Percentiles rank a stretch among this genome's conserved stretches.
phyloP scores from a whole-genome alignment of 2,888 invertebrate genomes.

The Leucoptera coffeella region DNA sequence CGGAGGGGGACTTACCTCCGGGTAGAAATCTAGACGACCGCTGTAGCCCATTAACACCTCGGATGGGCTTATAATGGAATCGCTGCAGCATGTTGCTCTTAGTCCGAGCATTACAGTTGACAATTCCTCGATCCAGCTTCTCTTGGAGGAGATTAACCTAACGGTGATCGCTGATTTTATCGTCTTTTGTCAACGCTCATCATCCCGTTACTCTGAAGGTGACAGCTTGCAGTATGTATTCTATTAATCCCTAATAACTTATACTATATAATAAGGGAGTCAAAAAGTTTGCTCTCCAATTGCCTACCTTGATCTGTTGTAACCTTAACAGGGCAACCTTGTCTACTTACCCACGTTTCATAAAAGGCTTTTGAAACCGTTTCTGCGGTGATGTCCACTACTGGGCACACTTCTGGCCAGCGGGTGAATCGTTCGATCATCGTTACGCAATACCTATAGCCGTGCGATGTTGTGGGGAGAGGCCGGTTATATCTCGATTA shows the following conservation, averaged over 20 bases:
- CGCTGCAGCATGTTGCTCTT: background rate
- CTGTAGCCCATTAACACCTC: background rate
- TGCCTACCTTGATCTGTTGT: constrained; percentile 7
- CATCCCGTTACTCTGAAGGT: background rate
- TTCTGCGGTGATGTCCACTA: constrained; percentile 9
- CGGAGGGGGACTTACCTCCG: too few species aligned
- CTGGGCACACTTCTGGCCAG: constrained; percentile 7
- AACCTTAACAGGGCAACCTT: constrained; percentile 5
- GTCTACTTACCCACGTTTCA: constrained; percentile 5
- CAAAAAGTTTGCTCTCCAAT: constrained; percentile 3
- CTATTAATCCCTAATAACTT: background rate
- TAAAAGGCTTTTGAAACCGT: constrained; percentile 10
- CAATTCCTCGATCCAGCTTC: background rate
- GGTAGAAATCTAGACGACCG: background rate
- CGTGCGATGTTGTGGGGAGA: constrained; percentile 8
- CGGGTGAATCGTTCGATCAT: constrained; percentile 7
- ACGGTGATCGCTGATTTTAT: background rate
- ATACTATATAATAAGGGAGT: background rate
- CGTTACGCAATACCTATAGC: constrained; percentile 6
- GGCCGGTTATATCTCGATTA: constrained; percentile 3
- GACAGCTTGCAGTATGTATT: background rate
- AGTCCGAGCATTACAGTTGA: background rate
- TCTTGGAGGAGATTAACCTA: background rate
- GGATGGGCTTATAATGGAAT: background rate
- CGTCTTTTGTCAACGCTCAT: background rate